Conservation (phyloP, 2,113 vertebrate species). For the Entosphenus tridentatus region DNA sequence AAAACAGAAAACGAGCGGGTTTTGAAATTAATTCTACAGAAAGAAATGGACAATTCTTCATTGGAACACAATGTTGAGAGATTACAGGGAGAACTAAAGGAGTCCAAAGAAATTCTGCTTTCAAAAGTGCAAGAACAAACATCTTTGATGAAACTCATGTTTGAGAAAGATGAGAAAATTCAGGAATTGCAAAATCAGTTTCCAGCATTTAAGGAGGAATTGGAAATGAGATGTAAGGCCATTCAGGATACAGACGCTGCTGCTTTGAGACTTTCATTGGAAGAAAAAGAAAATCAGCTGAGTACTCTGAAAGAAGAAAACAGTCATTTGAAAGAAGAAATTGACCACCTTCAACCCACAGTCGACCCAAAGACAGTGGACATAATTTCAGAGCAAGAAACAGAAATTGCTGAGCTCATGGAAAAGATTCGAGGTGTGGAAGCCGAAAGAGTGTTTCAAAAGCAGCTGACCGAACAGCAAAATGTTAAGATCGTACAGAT, state of each 20-base stretch:
- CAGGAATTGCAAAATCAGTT: conserved; percentile 20
- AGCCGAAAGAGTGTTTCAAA: conserved; percentile 38
- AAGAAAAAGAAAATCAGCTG: conserved; percentile 63
- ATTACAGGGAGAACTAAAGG: conserved; percentile 31
- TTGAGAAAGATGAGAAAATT: conserved; percentile 53
- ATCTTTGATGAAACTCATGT: conserved; percentile 48
- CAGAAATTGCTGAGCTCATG: conserved; percentile 52
- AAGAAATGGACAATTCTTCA: conserved; percentile 41
- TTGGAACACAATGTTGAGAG: conserved; percentile 40
- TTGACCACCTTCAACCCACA: conserved; percentile 33
- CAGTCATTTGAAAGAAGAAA: conserved; percentile 78
- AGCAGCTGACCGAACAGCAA: conserved; percentile 42
- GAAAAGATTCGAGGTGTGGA: conserved; percentile 31
- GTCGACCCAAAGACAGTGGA: conserved; percentile 52
- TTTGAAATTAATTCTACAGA: conserved; percentile 45
- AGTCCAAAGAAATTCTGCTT: conserved; percentile 52
- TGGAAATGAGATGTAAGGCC: conserved; percentile 21
- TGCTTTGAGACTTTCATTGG: conserved; percentile 11
- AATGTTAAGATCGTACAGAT: conserved; percentile 30
- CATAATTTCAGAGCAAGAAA: conserved; percentile 58
- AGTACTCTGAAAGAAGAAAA: conserved; percentile 84
- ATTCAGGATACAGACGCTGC: conserved; percentile 11
- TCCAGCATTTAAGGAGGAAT: conserved; percentile 14
- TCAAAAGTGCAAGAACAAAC: conserved; percentile 56
- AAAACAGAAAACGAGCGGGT: conserved; percentile 42